Base-by-base conservation (phyloP, 2,888 invertebrate genomes). In the Linyphia triangularis region DNA sequence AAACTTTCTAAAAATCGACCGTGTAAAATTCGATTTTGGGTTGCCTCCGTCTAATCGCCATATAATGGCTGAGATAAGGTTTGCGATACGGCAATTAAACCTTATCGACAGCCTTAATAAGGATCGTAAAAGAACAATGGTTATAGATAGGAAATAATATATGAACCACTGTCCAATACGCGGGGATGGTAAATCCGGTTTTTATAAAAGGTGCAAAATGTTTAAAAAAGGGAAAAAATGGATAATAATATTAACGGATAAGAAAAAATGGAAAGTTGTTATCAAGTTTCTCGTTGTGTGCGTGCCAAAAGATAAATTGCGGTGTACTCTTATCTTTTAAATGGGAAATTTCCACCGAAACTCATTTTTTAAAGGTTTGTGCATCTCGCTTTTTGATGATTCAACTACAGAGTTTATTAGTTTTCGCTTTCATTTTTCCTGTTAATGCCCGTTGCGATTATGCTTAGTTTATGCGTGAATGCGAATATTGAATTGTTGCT, bases 21-120 rank as follows among this genome's bases (percentile, higher is more conserved):
- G 26, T 13, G 51, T 7, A 59, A 77, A 85, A 77, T 85, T 85
- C 84, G 77, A 85, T 85, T 85, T 85, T 30, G 40, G 57, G 28
- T 24, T 26, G 16, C 40, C 63, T 24, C n/a, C 24, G 22, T 37
- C 85, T 85, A 78, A 85, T 85, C 85, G 85, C 63, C 78, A 72
- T 85, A 85, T 85, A 85, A 85, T 85, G 78, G 67, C 70, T 28
- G 22, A 57, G 85, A 85, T 85, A 78, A 85, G 69, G 85, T 72
- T 26, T 33, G n/a, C 61, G 85, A 78, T 78, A 78, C 43, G 57
- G 78, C 78, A 85, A 85, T 85, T 85, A 85, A 85, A 70, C 37
- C 77, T 85, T 78, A 85, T 85, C 78, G 85, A 40, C 63, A 43
- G 6, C 61, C 70, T 85, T 85, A 85, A 85, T 78, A 85, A 78